These are phyloP conservation scores for Cephus pulcher DNA, from an alignment of 2,888 invertebrate species.

Conservation along the genomic window DNA sequence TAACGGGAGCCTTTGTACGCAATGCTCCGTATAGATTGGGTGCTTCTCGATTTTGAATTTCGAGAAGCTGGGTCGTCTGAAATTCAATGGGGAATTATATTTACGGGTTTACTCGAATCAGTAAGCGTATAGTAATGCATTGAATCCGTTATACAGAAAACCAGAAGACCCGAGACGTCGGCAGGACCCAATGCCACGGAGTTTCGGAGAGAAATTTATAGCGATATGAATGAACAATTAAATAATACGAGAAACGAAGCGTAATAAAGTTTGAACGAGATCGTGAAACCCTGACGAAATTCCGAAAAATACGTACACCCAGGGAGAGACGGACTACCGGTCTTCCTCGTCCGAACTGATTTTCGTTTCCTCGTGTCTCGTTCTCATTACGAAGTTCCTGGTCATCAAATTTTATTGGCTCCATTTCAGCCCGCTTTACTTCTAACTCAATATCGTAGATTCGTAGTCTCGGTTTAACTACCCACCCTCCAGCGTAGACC, in stretches of 20 bases:
- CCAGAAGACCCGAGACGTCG: not conserved
- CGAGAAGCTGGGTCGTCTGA: not conserved
- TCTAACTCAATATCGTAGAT: slow-evolving; percentile 62
- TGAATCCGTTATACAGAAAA: not conserved
- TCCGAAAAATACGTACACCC: not conserved
- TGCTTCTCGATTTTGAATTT: not conserved
- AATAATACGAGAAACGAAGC: not conserved
- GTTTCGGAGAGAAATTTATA: not conserved
- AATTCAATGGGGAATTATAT: not conserved
- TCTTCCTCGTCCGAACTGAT: not conserved
- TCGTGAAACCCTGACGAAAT: not conserved
- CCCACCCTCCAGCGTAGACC: slow-evolving; percentile 26
- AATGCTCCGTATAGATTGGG: not conserved
- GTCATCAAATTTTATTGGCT: slow-evolving; percentile 65
- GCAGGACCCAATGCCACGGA: not conserved
- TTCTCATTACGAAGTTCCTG: slow-evolving; percentile 63
- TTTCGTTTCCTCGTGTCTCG: slow-evolving; percentile 39
- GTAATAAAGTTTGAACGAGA: not conserved
- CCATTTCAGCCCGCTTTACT: slow-evolving; percentile 53
- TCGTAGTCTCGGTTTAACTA: slow-evolving; percentile 56
- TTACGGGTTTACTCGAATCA: not conserved
- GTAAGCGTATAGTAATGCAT: not conserved
- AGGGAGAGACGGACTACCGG: not conserved
- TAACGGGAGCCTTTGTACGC: not conserved
- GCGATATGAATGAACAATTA: not conserved